These are phyloP conservation scores for Drosophila flavopinicola DNA, from an alignment of 2,888 invertebrate species.

Conservation along the genomic window DNA sequence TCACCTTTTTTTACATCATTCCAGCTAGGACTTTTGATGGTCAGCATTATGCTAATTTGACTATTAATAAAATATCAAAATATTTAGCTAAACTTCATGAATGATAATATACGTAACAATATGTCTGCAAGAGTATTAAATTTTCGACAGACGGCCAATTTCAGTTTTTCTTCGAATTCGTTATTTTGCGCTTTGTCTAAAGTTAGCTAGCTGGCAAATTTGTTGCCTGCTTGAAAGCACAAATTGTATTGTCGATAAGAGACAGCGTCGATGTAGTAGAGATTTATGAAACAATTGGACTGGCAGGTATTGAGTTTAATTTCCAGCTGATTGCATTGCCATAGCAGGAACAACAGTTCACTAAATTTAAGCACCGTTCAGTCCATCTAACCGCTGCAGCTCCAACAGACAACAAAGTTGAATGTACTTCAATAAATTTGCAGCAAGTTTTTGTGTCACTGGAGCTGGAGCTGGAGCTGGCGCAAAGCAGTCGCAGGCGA, in stretches of 20 bases:
- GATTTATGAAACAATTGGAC: conserved; percentile 45
- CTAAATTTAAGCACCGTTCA: conserved; percentile 31
- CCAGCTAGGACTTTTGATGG: no score
- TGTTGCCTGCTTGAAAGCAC: conserved; percentile 27
- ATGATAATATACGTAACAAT: no score
- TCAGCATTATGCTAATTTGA: no score
- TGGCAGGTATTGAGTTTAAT: conserved; percentile 11
- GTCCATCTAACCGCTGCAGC: neutral
- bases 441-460: conserved; percentile 46
- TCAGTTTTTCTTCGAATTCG: neutral
- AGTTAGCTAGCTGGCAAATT: conserved; percentile 7
- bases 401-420: conserved; percentile 28
- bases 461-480: conserved; percentile 4
- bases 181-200: conserved; percentile 14
- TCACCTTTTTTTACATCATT: no score
- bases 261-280: conserved; percentile 36
- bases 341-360: neutral
- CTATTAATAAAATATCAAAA: no score
- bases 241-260: conserved; percentile 32
- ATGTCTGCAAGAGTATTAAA: conserved; percentile 6
- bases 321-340: conserved; percentile 15
- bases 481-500: conserved; percentile 6
- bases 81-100: no score
- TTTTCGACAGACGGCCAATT: neutral
- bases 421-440: conserved; percentile 61